A percentile compares a stretch with the other conserved stretches of the same genome.
phyloP scores from a whole-genome alignment of 2,113 vertebrate genomes.

The Gasterosteus aculeatus region DNA sequence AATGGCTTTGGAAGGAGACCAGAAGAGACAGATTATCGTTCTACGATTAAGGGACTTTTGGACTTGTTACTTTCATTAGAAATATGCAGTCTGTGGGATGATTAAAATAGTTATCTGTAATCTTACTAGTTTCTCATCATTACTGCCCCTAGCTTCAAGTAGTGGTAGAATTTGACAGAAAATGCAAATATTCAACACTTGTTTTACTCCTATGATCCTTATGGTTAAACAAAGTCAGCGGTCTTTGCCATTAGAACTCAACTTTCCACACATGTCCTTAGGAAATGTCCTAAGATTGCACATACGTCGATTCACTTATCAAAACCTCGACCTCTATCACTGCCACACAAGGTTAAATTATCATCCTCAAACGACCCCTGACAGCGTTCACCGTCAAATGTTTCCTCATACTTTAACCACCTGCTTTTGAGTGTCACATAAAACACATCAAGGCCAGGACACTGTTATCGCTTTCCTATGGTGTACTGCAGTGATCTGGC shows the following conservation, averaged over 20 bases:
- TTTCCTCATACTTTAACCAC: slow-evolving; percentile 60
- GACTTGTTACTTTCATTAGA: neutral
- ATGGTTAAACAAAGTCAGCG: neutral
- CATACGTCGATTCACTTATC: slow-evolving; percentile 46
- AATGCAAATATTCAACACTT: neutral
- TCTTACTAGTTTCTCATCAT: neutral
- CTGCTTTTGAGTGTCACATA: neutral
- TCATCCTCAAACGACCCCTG: slow-evolving; percentile 54
- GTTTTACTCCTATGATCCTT: neutral
- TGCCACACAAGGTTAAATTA: slow-evolving; percentile 67
- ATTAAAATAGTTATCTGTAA: neutral
- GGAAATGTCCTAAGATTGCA: neutral
- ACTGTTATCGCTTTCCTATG: slow-evolving; percentile 7
- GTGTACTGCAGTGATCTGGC: slow-evolving; percentile 4
- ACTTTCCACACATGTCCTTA: neutral
- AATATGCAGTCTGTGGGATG: neutral
- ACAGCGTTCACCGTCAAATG: slow-evolving; percentile 63
- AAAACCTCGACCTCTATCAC: slow-evolving; percentile 40
- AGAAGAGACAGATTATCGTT: too few relatives aligned
- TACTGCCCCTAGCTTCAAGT: neutral
- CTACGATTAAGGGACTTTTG: too few relatives aligned
- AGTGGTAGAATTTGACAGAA: neutral
- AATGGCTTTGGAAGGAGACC: neutral
- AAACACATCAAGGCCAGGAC: slow-evolving; percentile 1
- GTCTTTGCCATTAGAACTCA: neutral